Evolutionary conservation across 2,888 invertebrate genomes (phyloP).

Genomic region (Orthosia incerta): DNA sequence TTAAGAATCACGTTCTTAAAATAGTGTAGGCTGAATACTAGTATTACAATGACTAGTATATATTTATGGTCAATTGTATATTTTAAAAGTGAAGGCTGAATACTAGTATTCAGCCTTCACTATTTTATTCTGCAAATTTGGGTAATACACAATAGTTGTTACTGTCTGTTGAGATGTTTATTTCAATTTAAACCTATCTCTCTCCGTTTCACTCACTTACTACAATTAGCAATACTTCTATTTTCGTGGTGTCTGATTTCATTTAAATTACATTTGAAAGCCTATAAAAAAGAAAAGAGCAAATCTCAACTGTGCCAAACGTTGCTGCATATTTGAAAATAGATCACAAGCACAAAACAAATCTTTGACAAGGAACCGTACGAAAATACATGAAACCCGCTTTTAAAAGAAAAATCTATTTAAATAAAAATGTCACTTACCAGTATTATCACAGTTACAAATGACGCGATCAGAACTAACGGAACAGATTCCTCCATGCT

Average conservation of each 20-base stretch:
- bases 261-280: neutral
- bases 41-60: too few species aligned
- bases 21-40: neutral
- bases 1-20: neutral
- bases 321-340: neutral
- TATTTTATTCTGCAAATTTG: too few species aligned
- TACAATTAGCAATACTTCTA: neutral
- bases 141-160: too few species aligned
- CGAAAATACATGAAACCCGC: neutral
- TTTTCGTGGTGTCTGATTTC: neutral
- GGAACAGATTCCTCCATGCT: slow-evolving; percentile 97
- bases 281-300: neutral
- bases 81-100: too few species aligned
- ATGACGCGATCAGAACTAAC: slow-evolving; percentile 96
- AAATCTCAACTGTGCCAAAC: neutral
- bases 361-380: neutral
- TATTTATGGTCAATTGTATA: too few species aligned
- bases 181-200: neutral
- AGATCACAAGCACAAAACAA: neutral
- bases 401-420: neutral
- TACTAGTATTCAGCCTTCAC: too few species aligned
- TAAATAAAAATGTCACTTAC: slow-evolving; percentile 67
- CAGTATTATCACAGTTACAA: slow-evolving; percentile 97
- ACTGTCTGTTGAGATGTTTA: neutral
- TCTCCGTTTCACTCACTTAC: neutral